Percentiles rank a stretch among this genome's conserved stretches.
Conservation (phyloP, 2,113 vertebrate species). For the Oryzias melastigma region DNA sequence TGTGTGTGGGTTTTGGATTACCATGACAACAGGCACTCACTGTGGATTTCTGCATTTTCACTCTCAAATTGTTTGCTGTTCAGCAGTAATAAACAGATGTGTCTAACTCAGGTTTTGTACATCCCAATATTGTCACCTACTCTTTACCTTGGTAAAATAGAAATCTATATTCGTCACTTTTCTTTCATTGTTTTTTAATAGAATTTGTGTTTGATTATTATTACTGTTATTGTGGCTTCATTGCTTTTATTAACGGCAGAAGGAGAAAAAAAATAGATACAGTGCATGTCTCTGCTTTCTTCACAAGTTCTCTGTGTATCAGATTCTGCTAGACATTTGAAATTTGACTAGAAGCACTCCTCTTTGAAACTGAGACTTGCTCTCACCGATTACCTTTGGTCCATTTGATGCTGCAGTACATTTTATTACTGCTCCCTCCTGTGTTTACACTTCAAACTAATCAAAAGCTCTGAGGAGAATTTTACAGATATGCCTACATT, state of each 20-base stretch:
- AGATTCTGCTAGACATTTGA: conserved; percentile 32
- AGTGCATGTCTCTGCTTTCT: background rate
- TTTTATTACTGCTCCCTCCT: conserved; percentile 50
- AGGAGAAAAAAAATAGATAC: no score
- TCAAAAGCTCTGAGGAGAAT: conserved; percentile 26
- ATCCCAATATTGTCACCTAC: no score
- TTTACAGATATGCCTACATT: conserved; percentile 40
- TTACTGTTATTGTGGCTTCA: conserved; percentile 8
- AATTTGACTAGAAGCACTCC: conserved; percentile 27
- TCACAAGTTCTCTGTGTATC: conserved; percentile 22
- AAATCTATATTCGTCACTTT: no score
- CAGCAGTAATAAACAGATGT: no score
- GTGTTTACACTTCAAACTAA: conserved; percentile 59
- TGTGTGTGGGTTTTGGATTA: no score
- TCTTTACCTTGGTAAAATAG: no score
- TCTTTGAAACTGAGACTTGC: conserved; percentile 17
- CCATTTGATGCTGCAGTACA: conserved; percentile 21
- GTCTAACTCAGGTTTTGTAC: no score
- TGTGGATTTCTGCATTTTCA: no score
- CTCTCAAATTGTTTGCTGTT: no score
- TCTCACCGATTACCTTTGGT: conserved; percentile 16
- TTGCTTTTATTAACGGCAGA: no score
- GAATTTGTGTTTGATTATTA: conserved; percentile 9
- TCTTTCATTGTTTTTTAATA: no score
- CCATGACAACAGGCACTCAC: no score